Evolutionary conservation across 2,797 vertebrate genomes (phyloP).

Genomic region (Oreochromis grahami): DNA sequence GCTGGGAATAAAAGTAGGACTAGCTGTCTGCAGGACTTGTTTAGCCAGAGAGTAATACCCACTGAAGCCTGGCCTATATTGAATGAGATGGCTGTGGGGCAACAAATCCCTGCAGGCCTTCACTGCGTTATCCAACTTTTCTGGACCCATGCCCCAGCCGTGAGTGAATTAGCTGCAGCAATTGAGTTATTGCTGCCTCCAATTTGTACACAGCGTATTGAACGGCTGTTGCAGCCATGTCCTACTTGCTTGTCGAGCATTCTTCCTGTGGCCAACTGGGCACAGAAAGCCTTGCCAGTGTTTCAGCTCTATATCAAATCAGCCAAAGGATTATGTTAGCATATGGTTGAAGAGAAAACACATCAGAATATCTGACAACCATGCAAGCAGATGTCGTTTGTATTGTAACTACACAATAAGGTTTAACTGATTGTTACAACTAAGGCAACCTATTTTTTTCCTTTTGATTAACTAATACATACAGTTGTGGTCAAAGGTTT

Average conservation of each 20-base stretch:
- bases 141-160: conserved; percentile 70
- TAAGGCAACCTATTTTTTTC: not conserved
- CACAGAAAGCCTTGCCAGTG: conserved; percentile 9
- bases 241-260: conserved; percentile 50
- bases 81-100: conserved; percentile 76
- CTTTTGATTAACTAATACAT: not conserved
- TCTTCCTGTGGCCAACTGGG: conserved; percentile 52
- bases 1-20: conserved; percentile 58
- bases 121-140: conserved; percentile 78
- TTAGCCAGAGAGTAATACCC: conserved; percentile 72
- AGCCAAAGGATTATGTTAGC: conserved; percentile 6
- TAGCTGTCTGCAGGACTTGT: conserved; percentile 71
- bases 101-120: conserved; percentile 77
- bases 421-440: not conserved
- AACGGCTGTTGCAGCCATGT: conserved; percentile 70
- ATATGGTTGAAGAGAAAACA: conserved; percentile 14
- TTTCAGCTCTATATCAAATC: conserved; percentile 17
- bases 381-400: not conserved
- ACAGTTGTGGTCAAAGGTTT: not conserved
- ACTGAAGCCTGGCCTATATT: conserved; percentile 72
- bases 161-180: conserved; percentile 80
- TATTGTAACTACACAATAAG: not conserved
- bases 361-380: conserved; percentile 8
- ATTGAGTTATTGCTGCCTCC: conserved; percentile 82
- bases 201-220: conserved; percentile 77